phyloP scores from a whole-genome alignment of 1,140 invertebrate species.

The Mizuhopecten yessoensis region DNA sequence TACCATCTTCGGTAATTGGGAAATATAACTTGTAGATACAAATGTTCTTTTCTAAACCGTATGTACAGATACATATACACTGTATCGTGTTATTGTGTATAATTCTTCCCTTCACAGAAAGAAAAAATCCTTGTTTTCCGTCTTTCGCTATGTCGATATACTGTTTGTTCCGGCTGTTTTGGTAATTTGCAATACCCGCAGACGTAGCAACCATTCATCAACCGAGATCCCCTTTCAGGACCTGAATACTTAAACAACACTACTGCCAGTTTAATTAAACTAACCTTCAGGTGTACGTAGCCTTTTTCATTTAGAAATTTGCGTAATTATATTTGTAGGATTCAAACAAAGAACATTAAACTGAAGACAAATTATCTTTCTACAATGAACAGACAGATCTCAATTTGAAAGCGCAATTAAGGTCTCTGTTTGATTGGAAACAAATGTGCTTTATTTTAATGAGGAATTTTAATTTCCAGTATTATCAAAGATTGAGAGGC shows the following conservation, averaged over 20 bases:
- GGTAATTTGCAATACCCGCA: no score
- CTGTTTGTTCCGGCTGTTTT: no score
- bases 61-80: no score
- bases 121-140: no score
- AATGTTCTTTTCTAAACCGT: no score
- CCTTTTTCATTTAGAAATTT: neutral
- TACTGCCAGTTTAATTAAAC: neutral
- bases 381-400: neutral
- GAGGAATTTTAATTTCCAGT: neutral
- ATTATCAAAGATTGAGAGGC: neutral
- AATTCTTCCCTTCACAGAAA: no score
- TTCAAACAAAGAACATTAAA: neutral
- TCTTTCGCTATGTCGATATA: no score
- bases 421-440: neutral
- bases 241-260: neutral
- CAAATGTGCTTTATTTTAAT: constrained; percentile 8
- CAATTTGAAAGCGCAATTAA: constrained; percentile 20
- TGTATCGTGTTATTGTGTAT: no score
- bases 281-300: neutral
- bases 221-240: neutral
- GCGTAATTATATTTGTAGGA: constrained; percentile 18
- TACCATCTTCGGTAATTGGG: no score
- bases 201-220: neutral
- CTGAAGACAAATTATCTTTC: neutral
- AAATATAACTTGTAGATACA: no score